Evolutionary conservation across 2,888 invertebrate genomes (phyloP).

Genomic region (Hydrotaea cyrtoneurina): DNA sequence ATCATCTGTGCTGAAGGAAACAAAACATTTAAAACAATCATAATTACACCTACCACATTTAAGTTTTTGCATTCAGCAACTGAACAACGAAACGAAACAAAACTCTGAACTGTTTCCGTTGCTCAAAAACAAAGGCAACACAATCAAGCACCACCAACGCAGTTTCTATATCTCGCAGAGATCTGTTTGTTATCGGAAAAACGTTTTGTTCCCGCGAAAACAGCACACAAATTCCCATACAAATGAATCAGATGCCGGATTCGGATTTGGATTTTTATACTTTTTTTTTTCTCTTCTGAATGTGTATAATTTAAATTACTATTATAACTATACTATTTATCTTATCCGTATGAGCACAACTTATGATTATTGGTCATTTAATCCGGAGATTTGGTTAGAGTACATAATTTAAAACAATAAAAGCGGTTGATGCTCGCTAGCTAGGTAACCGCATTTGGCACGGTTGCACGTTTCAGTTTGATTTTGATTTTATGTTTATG

Average conservation of each 20-base stretch:
- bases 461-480: not conserved
- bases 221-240: not conserved
- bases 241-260: constrained; percentile 7
- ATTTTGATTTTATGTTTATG: not conserved
- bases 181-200: not conserved
- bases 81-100: not conserved
- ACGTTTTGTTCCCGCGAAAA: not conserved
- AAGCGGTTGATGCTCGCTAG: not conserved
- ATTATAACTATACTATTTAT: not conserved
- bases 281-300: not conserved
- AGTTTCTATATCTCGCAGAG: not conserved
- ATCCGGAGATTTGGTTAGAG: constrained; percentile 4
- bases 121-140: not conserved
- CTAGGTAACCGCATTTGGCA: too few relatives aligned
- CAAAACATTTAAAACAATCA: not conserved
- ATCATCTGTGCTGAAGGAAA: not conserved
- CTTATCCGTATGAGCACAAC: constrained; percentile 12
- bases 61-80: not conserved
- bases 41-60: constrained; percentile 7
- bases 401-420: constrained; percentile 26
- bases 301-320: constrained; percentile 6
- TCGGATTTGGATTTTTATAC: not conserved
- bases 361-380: constrained; percentile 34
- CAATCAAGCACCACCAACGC: not conserved
- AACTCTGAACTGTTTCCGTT: constrained; percentile 26